Percentiles rank a stretch among this genome's conserved stretches.
Conservation (phyloP, 2,797 vertebrate genomes). For the Halcyon leucocephala region DNA sequence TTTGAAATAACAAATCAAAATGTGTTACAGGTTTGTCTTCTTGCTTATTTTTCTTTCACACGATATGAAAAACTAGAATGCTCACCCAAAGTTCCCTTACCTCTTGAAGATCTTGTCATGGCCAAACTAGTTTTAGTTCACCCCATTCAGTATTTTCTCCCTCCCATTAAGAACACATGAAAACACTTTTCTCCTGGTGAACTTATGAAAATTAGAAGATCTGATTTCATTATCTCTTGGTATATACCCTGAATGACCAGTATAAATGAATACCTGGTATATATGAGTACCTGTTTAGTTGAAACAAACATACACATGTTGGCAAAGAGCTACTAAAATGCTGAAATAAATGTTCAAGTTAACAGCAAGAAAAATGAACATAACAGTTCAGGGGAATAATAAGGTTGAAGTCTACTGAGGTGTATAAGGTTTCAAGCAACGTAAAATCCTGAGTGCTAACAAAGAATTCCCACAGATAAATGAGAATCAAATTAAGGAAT, state of each 20-base stretch:
- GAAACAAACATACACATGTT: background rate
- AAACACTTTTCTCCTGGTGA: background rate
- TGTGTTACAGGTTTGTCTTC: background rate
- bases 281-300: background rate
- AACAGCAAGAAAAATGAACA: background rate
- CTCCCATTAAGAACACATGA: background rate
- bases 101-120: background rate
- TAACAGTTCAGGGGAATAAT: background rate
- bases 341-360: background rate
- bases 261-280: background rate
- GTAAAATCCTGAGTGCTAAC: background rate
- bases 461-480: background rate
- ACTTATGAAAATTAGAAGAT: background rate
- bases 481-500: background rate
- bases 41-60: background rate
- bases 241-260: background rate
- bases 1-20: background rate
- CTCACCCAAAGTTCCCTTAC: background rate
- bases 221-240: background rate
- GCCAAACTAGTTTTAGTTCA: background rate
- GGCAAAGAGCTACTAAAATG: background rate
- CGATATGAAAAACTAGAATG: background rate
- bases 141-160: background rate
- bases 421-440: background rate
- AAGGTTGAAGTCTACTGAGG: background rate